phyloP scores from a whole-genome alignment of 2,888 invertebrate species.

The Leptinotarsa tumamoca region DNA sequence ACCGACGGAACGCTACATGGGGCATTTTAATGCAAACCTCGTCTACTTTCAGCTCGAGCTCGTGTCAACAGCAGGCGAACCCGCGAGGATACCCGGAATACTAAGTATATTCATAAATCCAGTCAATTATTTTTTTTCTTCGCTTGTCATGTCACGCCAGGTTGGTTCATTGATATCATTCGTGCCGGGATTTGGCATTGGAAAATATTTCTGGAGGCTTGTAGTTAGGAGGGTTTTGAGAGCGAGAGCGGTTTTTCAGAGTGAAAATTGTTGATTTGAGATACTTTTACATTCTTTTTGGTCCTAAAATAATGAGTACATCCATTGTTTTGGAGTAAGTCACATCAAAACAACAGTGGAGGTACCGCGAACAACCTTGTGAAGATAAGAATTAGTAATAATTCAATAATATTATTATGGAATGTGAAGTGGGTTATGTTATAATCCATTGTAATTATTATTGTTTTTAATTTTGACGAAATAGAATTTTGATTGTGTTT shows the following conservation, averaged over 20 bases:
- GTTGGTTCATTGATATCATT: slow-evolving; percentile 23
- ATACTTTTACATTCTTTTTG: too few species aligned
- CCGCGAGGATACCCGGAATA: slow-evolving; percentile 44
- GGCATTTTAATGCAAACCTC: slow-evolving; percentile 55
- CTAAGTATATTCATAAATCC: slow-evolving; percentile 49
- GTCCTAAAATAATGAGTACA: too few species aligned
- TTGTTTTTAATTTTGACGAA: too few species aligned
- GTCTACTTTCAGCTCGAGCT: slow-evolving; percentile 39
- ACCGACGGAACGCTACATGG: slow-evolving; percentile 55
- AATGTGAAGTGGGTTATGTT: too few species aligned
- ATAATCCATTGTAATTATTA: too few species aligned
- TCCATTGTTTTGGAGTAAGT: too few species aligned
- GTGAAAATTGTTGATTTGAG: neutral
- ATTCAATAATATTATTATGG: too few species aligned
- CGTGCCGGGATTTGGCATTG: neutral
- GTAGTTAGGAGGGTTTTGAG: neutral
- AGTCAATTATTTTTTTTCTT: slow-evolving; percentile 46
- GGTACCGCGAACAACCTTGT: too few species aligned
- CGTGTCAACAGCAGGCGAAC: slow-evolving; percentile 50
- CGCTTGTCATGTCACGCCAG: slow-evolving; percentile 21
- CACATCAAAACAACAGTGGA: too few species aligned
- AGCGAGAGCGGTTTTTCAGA: neutral
- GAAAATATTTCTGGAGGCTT: neutral
- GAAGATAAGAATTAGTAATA: too few species aligned
- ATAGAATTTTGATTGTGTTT: too few species aligned